Evolutionary conservation across 2,888 invertebrate species (phyloP).

Genomic region (Trissonchulus latispiculum): DNA sequence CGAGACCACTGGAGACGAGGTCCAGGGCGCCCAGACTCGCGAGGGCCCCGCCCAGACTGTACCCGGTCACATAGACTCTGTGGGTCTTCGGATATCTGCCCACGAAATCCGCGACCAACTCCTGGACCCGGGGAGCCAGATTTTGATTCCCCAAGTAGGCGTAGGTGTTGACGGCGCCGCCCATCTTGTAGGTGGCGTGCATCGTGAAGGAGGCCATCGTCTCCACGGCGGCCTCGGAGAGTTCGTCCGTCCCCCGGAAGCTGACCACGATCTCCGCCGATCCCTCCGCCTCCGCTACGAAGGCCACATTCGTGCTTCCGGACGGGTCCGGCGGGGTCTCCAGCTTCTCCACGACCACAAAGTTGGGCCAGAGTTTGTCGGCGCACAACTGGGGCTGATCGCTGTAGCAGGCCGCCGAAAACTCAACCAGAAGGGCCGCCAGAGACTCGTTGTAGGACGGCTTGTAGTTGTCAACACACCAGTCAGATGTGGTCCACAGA

Average conservation of each 20-base stretch:
- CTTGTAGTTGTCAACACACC: no score
- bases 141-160: not conserved
- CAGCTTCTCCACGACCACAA: not conserved
- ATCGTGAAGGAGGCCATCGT: not conserved
- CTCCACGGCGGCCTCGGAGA: not conserved
- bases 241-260: not conserved
- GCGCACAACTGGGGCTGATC: not conserved
- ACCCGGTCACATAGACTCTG: not conserved
- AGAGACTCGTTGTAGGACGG: no score
- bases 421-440: no score
- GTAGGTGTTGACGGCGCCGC: not conserved
- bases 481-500: no score
- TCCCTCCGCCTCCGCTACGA: not conserved
- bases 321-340: not conserved
- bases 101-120: not conserved
- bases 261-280: not conserved
- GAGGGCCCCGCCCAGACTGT: not conserved
- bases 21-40: not conserved
- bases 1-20: not conserved
- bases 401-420: not conserved
- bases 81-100: not conserved
- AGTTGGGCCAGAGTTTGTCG: not conserved
- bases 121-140: not conserved
- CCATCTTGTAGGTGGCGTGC: not conserved
- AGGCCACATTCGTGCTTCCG: no score